phyloP scores from a whole-genome alignment of 2,113 vertebrate species.

The Chiloscyllium plagiosum region DNA sequence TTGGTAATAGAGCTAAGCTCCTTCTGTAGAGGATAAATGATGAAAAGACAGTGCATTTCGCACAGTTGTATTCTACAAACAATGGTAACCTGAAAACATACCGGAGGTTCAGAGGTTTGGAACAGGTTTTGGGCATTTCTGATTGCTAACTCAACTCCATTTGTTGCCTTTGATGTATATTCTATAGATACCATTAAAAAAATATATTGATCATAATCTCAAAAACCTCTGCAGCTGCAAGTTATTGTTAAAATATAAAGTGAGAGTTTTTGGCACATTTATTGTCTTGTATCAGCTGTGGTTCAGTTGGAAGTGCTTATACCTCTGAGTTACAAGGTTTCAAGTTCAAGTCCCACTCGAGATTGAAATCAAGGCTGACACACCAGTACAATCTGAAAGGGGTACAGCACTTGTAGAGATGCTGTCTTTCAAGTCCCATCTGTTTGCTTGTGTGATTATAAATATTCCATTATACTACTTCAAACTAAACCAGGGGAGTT shows the following conservation, averaged over 20 bases:
- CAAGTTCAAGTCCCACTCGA: too few relatives aligned
- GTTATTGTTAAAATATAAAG: not conserved
- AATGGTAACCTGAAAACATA: not conserved
- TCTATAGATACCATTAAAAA: not conserved
- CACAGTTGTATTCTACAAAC: not conserved
- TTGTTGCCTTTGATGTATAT: not conserved
- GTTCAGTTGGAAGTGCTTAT: too few relatives aligned
- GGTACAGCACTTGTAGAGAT: too few relatives aligned
- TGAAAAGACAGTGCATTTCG: not conserved
- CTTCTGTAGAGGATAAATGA: not conserved
- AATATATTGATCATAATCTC: not conserved
- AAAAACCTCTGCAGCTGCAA: not conserved
- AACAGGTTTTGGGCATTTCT: not conserved
- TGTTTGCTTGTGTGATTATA: too few relatives aligned
- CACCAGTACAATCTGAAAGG: too few relatives aligned
- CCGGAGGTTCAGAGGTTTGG: not conserved
- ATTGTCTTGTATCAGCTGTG: too few relatives aligned
- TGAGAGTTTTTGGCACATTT: not conserved
- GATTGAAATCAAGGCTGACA: too few relatives aligned
- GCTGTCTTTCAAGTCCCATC: too few relatives aligned
- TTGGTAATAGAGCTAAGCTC: not conserved
- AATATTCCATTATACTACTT: too few relatives aligned
- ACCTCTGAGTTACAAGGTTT: too few relatives aligned
- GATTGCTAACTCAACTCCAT: not conserved
- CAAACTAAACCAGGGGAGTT: too few relatives aligned